Conservation (phyloP, 2,888 invertebrate genomes). For the Hirtodrosophila cameraria region DNA sequence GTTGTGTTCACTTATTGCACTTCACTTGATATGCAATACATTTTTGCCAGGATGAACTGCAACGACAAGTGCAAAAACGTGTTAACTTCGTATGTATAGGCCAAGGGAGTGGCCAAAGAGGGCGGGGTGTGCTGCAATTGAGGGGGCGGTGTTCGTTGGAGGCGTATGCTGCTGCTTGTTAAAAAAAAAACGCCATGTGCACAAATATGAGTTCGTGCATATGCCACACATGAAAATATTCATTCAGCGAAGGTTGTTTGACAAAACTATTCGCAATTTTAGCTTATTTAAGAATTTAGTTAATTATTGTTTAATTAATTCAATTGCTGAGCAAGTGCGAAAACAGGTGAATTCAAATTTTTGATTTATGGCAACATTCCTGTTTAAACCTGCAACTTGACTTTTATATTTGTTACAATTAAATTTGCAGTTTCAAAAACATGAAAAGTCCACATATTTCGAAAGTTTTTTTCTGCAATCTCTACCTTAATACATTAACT, state of each 20-base stretch:
- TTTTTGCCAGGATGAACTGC: slow-evolving; percentile 42
- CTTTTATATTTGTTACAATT: no score
- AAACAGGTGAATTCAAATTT: no score
- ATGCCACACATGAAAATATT: slow-evolving; percentile 29
- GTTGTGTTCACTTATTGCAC: slow-evolving; percentile 46
- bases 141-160: background rate
- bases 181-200: slow-evolving; percentile 15
- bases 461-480: no score
- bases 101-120: slow-evolving; percentile 3
- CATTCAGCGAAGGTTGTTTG: slow-evolving; percentile 30
- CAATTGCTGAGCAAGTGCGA: no score
- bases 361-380: no score
- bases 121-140: background rate
- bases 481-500: no score
- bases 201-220: slow-evolving; percentile 43
- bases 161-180: background rate
- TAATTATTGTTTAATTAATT: no score
- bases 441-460: no score
- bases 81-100: slow-evolving; percentile 52
- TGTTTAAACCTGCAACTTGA: no score
- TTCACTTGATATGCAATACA: slow-evolving; percentile 67
- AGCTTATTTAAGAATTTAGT: no score
- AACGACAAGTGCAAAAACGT: slow-evolving; percentile 71
- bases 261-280: slow-evolving; percentile 9
- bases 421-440: no score